Conservation (phyloP, 2,797 vertebrate species). For the Macropus fuliginosus region DNA sequence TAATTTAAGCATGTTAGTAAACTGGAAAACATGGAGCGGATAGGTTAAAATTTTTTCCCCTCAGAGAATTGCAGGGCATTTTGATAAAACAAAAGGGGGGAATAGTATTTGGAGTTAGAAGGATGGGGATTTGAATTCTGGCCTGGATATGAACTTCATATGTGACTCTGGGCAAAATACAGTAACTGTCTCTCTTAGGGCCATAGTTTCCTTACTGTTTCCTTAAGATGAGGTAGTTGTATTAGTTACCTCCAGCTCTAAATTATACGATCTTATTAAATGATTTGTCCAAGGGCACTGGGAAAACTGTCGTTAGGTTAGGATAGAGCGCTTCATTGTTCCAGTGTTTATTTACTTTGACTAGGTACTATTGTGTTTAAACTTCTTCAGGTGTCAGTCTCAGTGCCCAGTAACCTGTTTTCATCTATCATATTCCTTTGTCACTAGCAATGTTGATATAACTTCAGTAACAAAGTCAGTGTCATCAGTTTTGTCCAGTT, state of each 20-base stretch:
- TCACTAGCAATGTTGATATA: background rate
- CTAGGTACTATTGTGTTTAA: background rate
- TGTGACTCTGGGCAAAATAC: background rate
- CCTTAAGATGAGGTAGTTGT: background rate
- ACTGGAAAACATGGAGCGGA: slow-evolving; percentile 26
- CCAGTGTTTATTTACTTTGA: background rate
- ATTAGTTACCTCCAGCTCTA: background rate
- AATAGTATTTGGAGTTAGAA: background rate
- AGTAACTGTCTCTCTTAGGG: background rate
- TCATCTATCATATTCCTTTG: background rate
- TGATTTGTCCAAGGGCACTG: background rate
- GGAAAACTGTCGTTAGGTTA: background rate
- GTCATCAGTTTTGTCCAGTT: background rate
- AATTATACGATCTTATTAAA: background rate
- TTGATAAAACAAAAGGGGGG: background rate
- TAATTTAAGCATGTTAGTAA: slow-evolving; percentile 27
- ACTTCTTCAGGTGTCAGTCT: background rate
- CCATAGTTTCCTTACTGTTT: background rate
- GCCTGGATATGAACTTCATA: background rate
- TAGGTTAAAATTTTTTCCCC: background rate
- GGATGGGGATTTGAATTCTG: background rate
- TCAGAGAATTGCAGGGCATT: background rate
- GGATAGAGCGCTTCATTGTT: background rate
- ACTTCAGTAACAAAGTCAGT: background rate
- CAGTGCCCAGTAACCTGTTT: background rate